These are phyloP conservation scores for Anarsia innoxiella DNA, from an alignment of 2,888 invertebrate genomes.

Conservation along the genomic window DNA sequence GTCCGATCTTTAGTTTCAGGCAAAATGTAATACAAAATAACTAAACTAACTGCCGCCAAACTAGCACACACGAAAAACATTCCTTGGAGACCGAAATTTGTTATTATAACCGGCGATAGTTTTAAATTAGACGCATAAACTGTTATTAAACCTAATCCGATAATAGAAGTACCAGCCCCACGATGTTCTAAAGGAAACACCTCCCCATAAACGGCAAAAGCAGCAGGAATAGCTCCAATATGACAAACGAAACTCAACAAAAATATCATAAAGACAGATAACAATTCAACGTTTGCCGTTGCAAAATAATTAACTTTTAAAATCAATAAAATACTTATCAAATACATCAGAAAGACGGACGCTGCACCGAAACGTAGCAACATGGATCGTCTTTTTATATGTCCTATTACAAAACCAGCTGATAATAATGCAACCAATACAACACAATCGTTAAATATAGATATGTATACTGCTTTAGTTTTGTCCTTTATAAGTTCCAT, in stretches of 20 bases:
- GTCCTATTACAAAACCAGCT: background rate
- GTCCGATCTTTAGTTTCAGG: constrained; percentile 41
- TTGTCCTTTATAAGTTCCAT: background rate
- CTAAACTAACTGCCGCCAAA: background rate
- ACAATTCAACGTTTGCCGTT: too few relatives aligned
- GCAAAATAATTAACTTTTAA: too few relatives aligned
- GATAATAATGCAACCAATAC: too few relatives aligned
- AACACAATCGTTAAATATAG: background rate
- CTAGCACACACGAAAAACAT: background rate
- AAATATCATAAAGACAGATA: background rate
- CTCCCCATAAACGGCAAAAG: background rate
- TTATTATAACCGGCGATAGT: background rate
- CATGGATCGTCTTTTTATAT: too few relatives aligned
- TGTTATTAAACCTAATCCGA: background rate
- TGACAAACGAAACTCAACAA: background rate
- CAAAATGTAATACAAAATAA: background rate
- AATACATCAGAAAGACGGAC: background rate
- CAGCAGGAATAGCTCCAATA: background rate
- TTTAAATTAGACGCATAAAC: background rate
- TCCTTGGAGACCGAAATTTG: background rate
- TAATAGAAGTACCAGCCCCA: background rate
- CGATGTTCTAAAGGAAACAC: background rate
- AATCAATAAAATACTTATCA: background rate
- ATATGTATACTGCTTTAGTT: background rate
- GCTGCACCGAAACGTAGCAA: too few relatives aligned